Evolutionary conservation across 2,888 invertebrate species (phyloP).

Genomic region (Sinodicranocentrus sp.): DNA sequence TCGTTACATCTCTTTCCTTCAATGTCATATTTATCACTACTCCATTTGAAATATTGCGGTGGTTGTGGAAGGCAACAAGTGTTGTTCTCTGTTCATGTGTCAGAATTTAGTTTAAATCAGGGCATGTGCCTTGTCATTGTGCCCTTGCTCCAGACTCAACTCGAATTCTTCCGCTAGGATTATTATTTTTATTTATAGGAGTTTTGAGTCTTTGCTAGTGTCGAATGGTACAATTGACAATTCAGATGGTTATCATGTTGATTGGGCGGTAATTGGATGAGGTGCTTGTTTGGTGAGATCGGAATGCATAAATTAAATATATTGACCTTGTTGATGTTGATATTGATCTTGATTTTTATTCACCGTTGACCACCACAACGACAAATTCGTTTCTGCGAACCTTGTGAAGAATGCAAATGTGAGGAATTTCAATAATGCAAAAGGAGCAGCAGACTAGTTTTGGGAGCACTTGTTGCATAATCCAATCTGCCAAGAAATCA

Average conservation of each 20-base stretch:
- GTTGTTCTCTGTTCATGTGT: neutral
- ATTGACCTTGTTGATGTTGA: slow-evolving; percentile 58
- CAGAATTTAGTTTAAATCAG: neutral
- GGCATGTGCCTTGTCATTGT: neutral
- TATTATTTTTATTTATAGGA: too few relatives aligned
- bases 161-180: too few relatives aligned
- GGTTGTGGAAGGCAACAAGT: too few relatives aligned
- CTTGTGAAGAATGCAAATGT: neutral
- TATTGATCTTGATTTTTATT: slow-evolving; percentile 10
- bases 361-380: neutral
- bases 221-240: neutral
- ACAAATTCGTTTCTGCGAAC: neutral
- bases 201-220: too few relatives aligned
- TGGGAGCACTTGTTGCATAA: neutral
- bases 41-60: neutral
- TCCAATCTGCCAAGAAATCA: slow-evolving; percentile 3
- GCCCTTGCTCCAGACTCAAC: neutral
- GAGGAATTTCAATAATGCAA: slow-evolving; percentile 1
- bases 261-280: slow-evolving; percentile 5
- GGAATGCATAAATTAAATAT: slow-evolving; percentile 7
- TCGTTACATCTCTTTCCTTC: slow-evolving; percentile 1
- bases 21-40: neutral
- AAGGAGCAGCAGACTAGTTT: slow-evolving; percentile 1
- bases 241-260: neutral
- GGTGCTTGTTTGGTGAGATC: too few relatives aligned